A percentile compares a stretch with the other conserved stretches of the same genome.
Evolutionary conservation across 2,888 invertebrate genomes (phyloP).

Genomic region (Aelia acuminata): DNA sequence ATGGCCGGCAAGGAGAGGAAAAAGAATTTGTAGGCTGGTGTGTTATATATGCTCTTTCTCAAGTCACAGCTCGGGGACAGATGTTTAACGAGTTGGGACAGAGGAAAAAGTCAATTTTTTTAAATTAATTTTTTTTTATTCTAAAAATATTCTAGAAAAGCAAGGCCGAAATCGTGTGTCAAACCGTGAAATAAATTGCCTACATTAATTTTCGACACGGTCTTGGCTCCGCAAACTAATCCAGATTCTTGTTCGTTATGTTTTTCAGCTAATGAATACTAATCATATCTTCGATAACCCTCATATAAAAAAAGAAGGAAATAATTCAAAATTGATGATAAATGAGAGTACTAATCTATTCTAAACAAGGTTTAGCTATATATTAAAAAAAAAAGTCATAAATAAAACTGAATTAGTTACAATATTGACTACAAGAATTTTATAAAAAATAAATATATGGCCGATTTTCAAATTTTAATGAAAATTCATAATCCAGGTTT

Average conservation of each 20-base stretch:
- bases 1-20: neutral
- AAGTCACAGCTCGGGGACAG: neutral
- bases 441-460: neutral
- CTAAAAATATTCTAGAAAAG: neutral
- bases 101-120: constrained; percentile 2
- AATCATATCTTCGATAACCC: neutral
- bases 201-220: constrained; percentile 13
- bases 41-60: neutral
- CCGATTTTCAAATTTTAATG: neutral
- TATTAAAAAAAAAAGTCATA: neutral
- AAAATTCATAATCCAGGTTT: neutral
- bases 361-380: neutral
- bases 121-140: neutral
- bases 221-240: neutral
- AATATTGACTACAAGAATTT: neutral
- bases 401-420: neutral
- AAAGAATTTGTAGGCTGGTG: constrained; percentile 2
- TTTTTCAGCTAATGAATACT: constrained; percentile 25
- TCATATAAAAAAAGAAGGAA: neutral
- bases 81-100: constrained; percentile 1
- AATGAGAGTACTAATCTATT: neutral
- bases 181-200: neutral
- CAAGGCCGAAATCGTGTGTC: neutral
- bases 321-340: neutral
- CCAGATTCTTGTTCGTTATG: neutral